Conservation (phyloP, 2,888 invertebrate genomes). For the Graphium colonna region DNA sequence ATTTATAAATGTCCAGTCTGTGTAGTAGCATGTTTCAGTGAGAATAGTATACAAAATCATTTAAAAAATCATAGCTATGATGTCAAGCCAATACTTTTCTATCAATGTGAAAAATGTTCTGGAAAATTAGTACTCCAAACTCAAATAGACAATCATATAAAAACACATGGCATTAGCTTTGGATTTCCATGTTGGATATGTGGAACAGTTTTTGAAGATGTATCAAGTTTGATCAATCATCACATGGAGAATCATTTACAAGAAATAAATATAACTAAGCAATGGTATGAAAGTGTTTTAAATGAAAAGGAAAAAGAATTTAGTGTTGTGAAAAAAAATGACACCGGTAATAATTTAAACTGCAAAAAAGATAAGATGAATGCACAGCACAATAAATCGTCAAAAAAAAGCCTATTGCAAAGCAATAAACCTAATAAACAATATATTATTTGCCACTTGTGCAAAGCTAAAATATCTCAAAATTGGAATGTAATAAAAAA, state of each 20-base stretch:
- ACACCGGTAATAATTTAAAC: conserved; percentile 42
- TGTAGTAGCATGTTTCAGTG: conserved; percentile 58
- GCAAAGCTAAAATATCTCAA: conserved; percentile 47
- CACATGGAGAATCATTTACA: conserved; percentile 42
- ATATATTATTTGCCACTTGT: conserved; percentile 51
- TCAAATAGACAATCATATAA: conserved; percentile 54
- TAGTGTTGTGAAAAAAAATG: conserved; percentile 57
- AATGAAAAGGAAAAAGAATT: conserved; percentile 32
- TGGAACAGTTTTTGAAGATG: conserved; percentile 42
- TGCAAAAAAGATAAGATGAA: conserved; percentile 54
- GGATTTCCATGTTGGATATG: conserved; percentile 65
- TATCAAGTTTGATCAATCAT: conserved; percentile 47
- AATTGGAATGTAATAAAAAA: conserved; percentile 57
- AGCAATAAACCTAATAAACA: conserved; percentile 18
- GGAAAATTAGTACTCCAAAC: conserved; percentile 54
- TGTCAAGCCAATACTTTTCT: conserved; percentile 42
- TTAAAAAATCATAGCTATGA: conserved; percentile 39
- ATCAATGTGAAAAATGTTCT: conserved; percentile 62
- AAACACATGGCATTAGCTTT: conserved; percentile 39
- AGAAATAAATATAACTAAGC: conserved; percentile 32
- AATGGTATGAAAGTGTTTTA: conserved; percentile 22
- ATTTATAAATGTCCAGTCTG: conserved; percentile 67
- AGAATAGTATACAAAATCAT: conserved; percentile 58
- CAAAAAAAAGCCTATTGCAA: conserved; percentile 17
- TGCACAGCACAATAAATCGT: conserved; percentile 41